These are phyloP conservation scores for Glyptemys insculpta DNA, from an alignment of 2,797 vertebrate species.

Conservation along the genomic window DNA sequence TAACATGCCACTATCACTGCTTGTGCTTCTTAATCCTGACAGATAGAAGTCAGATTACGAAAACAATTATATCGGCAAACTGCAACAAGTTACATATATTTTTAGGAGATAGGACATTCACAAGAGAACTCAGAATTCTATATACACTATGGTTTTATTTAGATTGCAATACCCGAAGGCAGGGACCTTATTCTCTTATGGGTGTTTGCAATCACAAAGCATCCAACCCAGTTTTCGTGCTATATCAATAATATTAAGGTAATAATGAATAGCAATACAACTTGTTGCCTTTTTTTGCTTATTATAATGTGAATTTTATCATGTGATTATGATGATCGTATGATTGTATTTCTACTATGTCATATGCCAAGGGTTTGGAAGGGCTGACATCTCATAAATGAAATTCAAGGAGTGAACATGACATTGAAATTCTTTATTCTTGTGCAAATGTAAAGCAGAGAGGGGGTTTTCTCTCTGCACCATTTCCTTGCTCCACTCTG, in stretches of 20 bases:
- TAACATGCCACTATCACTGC: constrained; percentile 34
- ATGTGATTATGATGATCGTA: neutral
- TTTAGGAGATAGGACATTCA: neutral
- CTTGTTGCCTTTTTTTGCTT: neutral
- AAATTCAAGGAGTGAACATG: constrained; percentile 31
- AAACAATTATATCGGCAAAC: constrained; percentile 16
- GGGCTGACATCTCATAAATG: neutral
- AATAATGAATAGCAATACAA: neutral
- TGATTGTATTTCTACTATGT: constrained; percentile 11
- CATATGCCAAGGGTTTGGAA: neutral
- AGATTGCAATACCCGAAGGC: neutral
- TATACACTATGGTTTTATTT: neutral
- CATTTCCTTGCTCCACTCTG: constrained; percentile 1
- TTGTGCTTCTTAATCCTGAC: constrained; percentile 37
- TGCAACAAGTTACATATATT: constrained; percentile 12
- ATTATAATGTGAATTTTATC: neutral
- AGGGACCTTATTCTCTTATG: neutral
- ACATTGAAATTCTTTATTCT: constrained; percentile 38
- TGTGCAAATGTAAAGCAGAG: neutral
- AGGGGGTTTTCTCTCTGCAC: constrained; percentile 17
- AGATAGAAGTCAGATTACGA: constrained; percentile 15
- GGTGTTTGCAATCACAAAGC: neutral
- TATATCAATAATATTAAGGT: neutral
- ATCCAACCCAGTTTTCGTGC: neutral
- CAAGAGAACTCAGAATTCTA: constrained; percentile 14